Conservation (phyloP, 2,797 vertebrate species). For the Myotis findleyi region DNA sequence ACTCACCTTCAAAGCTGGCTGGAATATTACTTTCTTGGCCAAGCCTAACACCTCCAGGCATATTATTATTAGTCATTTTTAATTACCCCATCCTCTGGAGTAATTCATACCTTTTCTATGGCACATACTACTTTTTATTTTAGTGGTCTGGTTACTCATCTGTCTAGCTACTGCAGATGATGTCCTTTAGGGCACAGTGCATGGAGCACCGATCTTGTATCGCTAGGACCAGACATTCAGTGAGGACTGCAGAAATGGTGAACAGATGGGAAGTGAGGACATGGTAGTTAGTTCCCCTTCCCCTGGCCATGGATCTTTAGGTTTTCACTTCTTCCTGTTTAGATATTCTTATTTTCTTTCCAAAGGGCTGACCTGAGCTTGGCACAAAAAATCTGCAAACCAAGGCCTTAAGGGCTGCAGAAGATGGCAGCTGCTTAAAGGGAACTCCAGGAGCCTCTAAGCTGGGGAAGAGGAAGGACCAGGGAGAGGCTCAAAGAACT, state of each 20-base stretch:
- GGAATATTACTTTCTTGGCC: slow-evolving; percentile 41
- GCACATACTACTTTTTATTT: slow-evolving; percentile 49
- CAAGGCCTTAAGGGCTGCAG: not conserved
- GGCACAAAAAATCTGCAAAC: not conserved
- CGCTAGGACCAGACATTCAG: not conserved
- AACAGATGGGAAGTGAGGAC: not conserved
- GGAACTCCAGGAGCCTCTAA: not conserved
- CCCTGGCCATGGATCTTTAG: not conserved
- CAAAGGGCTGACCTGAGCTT: not conserved
- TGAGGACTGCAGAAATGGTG: not conserved
- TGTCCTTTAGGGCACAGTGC: slow-evolving; percentile 11
- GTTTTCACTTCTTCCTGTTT: not conserved
- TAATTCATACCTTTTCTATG: slow-evolving; percentile 50
- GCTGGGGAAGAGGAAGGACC: not conserved
- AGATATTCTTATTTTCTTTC: not conserved
- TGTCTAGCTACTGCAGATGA: not conserved
- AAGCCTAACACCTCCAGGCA: slow-evolving; percentile 23
- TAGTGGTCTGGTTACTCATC: slow-evolving; percentile 61
- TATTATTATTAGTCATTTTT: slow-evolving; percentile 57
- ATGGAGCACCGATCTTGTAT: not conserved
- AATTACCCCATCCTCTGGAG: slow-evolving; percentile 49
- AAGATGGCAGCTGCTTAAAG: not conserved
- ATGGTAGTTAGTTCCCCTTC: not conserved
- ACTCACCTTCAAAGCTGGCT: slow-evolving; percentile 24
- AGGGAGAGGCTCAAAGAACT: not conserved